phyloP scores from a whole-genome alignment of 2,113 vertebrate genomes.

The Hippocampus abdominalis region DNA sequence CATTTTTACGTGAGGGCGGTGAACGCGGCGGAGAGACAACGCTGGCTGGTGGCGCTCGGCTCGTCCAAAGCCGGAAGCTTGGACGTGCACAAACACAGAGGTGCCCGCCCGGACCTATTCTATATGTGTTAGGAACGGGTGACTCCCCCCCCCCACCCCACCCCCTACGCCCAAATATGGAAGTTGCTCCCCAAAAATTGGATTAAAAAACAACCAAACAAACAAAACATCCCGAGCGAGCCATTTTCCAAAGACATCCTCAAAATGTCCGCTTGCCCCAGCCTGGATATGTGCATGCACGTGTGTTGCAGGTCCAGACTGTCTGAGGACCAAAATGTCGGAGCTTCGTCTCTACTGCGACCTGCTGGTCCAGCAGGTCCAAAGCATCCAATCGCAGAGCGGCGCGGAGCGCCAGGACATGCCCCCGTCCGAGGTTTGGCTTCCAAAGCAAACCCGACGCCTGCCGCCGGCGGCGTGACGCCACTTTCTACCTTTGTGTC shows the following conservation, averaged over 20 bases:
- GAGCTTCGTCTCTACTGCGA: conserved; percentile 97
- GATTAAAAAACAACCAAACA: no score
- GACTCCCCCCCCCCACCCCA: no score
- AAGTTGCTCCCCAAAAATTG: no score
- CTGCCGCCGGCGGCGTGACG: conserved; percentile 10
- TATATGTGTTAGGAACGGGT: background rate
- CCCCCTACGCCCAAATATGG: no score
- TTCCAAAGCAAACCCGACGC: background rate
- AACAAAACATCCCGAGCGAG: no score
- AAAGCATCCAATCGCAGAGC: conserved; percentile 71
- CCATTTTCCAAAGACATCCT: no score
- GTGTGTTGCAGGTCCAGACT: conserved; percentile 65
- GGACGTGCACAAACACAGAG: conserved; percentile 75
- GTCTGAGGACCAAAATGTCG: conserved; percentile 97
- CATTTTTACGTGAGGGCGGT: conserved; percentile 79
- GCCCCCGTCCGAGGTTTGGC: conserved; percentile 46
- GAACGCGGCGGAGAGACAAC: conserved; percentile 79
- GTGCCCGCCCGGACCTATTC: conserved; percentile 26
- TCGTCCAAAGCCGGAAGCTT: conserved; percentile 79
- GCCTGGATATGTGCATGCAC: background rate
- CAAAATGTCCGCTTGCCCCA: no score
- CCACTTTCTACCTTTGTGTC: background rate
- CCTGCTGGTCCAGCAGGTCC: conserved; percentile 73
- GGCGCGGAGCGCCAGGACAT: conserved; percentile 56
- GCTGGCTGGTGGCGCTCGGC: conserved; percentile 82